These are phyloP conservation scores for Glyphotaelius pellucidus DNA, from an alignment of 2,888 invertebrate genomes.

Conservation along the genomic window DNA sequence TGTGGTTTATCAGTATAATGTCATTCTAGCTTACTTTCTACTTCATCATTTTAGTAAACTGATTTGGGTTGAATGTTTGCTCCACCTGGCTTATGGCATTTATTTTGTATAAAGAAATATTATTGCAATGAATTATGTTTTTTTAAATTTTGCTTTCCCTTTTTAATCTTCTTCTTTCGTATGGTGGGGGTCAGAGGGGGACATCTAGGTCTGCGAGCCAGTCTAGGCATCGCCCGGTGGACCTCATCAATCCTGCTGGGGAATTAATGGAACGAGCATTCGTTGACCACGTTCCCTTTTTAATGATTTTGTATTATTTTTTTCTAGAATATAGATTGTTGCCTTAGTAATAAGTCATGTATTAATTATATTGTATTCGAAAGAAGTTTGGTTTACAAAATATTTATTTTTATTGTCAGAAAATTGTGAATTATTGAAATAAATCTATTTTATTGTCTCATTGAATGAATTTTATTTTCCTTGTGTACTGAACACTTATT, in stretches of 20 bases:
- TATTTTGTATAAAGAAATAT: neutral
- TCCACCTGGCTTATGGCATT: neutral
- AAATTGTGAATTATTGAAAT: conserved; percentile 38
- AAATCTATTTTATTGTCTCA: neutral
- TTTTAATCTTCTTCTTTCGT: neutral
- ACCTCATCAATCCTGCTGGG: too few species aligned
- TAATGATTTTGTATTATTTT: neutral
- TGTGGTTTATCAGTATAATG: neutral
- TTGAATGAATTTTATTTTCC: neutral
- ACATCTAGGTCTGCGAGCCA: too few species aligned
- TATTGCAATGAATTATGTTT: neutral
- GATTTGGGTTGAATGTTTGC: neutral
- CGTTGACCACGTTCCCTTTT: neutral
- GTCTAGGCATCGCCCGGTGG: too few species aligned
- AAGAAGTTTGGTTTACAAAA: neutral
- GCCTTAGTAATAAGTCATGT: conserved; percentile 18
- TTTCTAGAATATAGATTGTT: neutral
- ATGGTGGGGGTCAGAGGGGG: too few species aligned
- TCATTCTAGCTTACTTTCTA: neutral
- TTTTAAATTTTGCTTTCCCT: neutral
- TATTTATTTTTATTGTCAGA: neutral
- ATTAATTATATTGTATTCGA: neutral
- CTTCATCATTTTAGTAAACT: neutral
- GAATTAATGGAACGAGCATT: too few species aligned
- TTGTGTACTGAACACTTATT: neutral